A percentile compares a stretch with the other conserved stretches of the same genome.
phyloP scores from a whole-genome alignment of 2,113 vertebrate genomes.

The human region DNA sequence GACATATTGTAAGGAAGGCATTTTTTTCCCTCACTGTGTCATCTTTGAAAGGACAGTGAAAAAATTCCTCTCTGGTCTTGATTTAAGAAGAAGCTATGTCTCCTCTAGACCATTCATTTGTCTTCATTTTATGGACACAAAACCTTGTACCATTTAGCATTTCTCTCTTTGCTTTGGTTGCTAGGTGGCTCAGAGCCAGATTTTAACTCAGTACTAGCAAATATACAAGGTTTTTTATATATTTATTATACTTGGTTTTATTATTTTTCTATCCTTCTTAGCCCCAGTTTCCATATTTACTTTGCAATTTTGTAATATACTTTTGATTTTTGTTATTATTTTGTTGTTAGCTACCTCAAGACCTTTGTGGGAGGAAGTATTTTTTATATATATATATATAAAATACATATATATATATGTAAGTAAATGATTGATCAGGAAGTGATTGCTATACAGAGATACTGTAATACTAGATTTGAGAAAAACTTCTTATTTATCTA shows the following conservation, averaged over 20 bases:
- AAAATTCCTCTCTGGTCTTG: neutral
- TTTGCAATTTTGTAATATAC: neutral
- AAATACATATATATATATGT: no score
- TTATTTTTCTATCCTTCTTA: neutral
- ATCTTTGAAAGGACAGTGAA: neutral
- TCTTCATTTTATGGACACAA: neutral
- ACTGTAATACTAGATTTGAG: neutral
- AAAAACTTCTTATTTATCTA: neutral
- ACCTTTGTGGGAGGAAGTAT: neutral
- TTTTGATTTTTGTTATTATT: neutral
- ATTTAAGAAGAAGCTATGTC: neutral
- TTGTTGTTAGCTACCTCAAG: neutral
- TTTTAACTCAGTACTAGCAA: neutral
- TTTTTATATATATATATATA: neutral
- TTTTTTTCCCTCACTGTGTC: neutral
- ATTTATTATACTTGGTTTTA: neutral
- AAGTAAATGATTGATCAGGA: neutral
- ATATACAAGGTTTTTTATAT: neutral
- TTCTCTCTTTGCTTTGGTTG: neutral
- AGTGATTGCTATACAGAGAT: neutral
- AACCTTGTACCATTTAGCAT: neutral
- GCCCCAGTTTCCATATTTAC: neutral
- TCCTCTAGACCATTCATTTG: neutral
- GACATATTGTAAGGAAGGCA: neutral
- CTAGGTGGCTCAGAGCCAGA: neutral